A percentile compares a stretch with the other conserved stretches of the same genome.
Evolutionary conservation across 2,888 invertebrate genomes (phyloP).

Genomic region (Ophion obscuratus): DNA sequence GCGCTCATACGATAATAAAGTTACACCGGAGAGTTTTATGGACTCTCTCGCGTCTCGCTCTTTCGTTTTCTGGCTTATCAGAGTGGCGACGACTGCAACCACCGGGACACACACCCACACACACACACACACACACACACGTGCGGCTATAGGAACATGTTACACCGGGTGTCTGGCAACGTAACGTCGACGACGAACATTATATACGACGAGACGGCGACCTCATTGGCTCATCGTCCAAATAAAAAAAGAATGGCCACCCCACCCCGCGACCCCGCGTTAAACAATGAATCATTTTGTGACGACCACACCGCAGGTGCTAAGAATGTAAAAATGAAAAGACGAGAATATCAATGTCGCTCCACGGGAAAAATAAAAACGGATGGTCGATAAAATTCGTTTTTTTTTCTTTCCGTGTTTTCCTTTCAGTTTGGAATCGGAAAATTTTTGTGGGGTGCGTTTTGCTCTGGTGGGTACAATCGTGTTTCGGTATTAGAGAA

Average conservation of each 20-base stretch:
- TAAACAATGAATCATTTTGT: slow-evolving; percentile 66
- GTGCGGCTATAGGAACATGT: slow-evolving; percentile 19
- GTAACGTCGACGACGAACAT: slow-evolving; percentile 45
- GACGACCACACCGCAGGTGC: slow-evolving; percentile 51
- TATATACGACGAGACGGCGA: slow-evolving; percentile 41
- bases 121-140: not conserved
- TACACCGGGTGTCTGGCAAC: slow-evolving; percentile 41
- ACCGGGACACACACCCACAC: not conserved
- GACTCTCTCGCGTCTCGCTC: slow-evolving; percentile 49
- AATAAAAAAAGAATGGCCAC: slow-evolving; percentile 29
- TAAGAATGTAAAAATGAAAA: slow-evolving; percentile 1
- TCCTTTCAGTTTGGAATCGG: not conserved
- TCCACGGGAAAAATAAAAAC: slow-evolving; percentile 12
- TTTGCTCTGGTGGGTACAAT: slow-evolving; percentile 38
- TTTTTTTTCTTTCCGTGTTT: slow-evolving; percentile 2
- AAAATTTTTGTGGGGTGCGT: not conserved
- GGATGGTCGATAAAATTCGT: slow-evolving; percentile 20
- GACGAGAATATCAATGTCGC: slow-evolving; percentile 31
- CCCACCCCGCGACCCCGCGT: slow-evolving; percentile 24
- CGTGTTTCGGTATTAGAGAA: slow-evolving; percentile 44
- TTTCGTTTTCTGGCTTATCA: slow-evolving; percentile 58
- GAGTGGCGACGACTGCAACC: slow-evolving; percentile 60
- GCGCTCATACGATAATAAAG: slow-evolving; percentile 41
- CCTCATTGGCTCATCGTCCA: slow-evolving; percentile 60
- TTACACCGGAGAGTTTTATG: slow-evolving; percentile 62